Percentiles rank a stretch among this genome's conserved stretches.
Conservation (phyloP, 2,113 vertebrate genomes). For the Emydura subglobosa region DNA sequence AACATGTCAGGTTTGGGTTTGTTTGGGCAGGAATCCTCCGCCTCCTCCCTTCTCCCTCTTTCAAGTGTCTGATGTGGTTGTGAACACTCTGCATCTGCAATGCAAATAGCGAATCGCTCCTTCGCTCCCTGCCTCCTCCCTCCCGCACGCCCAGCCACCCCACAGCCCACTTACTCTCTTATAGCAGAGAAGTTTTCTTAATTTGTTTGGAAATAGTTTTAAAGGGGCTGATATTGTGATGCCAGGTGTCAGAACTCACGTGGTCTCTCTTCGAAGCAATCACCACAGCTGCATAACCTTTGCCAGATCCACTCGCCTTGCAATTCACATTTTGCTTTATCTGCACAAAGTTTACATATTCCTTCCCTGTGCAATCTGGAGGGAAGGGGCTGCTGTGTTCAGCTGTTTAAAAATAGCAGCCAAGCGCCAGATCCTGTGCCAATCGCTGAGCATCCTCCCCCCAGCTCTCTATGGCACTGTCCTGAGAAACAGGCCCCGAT, state of each 20-base stretch:
- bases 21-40: background rate
- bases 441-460: background rate
- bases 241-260: background rate
- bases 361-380: background rate
- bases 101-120: background rate
- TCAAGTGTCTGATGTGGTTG: background rate
- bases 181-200: background rate
- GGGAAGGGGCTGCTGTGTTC: background rate
- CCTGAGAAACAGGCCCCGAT: background rate
- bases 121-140: background rate
- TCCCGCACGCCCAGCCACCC: background rate
- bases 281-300: conserved; percentile 40
- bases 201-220: background rate
- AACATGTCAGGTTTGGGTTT: background rate
- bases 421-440: background rate
- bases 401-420: background rate
- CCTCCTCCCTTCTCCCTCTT: background rate
- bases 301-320: conserved; percentile 2
- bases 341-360: background rate
- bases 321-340: conserved; percentile 8
- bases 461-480: background rate
- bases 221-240: background rate
- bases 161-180: conserved; percentile 1
- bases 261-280: conserved; percentile 27
- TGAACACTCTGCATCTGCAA: background rate